Evolutionary conservation across 1,140 invertebrate species (phyloP).

Genomic region (Drosophila ohnishii): DNA sequence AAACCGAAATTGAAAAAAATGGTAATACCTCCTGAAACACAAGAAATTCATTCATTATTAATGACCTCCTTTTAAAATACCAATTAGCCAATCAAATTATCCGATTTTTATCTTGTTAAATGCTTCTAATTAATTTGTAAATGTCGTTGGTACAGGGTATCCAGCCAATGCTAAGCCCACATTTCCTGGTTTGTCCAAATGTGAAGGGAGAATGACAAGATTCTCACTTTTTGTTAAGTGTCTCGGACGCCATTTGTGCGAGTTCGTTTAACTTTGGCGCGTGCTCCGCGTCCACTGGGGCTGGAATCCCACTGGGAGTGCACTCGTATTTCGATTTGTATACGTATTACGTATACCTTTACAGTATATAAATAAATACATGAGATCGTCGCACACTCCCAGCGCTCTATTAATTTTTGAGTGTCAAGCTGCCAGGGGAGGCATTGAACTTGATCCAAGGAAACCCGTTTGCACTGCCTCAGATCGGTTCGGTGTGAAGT

Average conservation of each 20-base stretch:
- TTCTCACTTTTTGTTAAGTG: conserved; percentile 44
- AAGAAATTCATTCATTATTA: neutral
- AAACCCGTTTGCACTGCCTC: conserved; percentile 40
- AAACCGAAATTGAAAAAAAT: no score
- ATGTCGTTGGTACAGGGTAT: conserved; percentile 32
- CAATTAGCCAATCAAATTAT: neutral
- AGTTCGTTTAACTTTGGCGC: conserved; percentile 58
- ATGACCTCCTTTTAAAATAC: neutral
- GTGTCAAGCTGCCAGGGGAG: conserved; percentile 5
- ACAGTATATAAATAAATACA: neutral
- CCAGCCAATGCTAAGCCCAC: neutral
- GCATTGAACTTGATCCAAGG: conserved; percentile 48
- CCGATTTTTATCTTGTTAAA: neutral
- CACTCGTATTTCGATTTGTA: conserved; percentile 12
- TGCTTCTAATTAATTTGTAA: neutral
- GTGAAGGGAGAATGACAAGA: conserved; percentile 43
- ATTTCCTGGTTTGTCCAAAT: conserved; percentile 27
- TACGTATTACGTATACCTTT: conserved; percentile 6
- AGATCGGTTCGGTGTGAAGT: conserved; percentile 9
- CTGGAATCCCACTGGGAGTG: conserved; percentile 12
- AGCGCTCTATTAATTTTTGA: conserved; percentile 20
- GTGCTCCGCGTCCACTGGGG: conserved; percentile 27
- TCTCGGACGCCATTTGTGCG: conserved; percentile 19
- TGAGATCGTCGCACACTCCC: conserved; percentile 8
- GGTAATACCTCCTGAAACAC: no score